Evolutionary conservation across 1,140 invertebrate species (phyloP), one percentile per base, ranked within the genome.

Genomic region (Steinernema feltiae): DNA sequence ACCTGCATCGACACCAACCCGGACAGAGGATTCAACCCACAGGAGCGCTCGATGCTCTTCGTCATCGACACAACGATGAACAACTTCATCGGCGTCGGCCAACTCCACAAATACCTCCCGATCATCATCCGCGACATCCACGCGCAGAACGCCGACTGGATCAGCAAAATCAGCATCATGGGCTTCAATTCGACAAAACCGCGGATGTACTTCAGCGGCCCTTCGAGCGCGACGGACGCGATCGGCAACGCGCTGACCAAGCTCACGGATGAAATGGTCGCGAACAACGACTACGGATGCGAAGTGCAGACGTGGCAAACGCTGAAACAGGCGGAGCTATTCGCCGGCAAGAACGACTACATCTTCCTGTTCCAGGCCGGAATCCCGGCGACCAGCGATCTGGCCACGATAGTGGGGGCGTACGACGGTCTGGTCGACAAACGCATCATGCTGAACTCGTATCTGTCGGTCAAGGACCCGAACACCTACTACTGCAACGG

Each of bases 31-130:
- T 78, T 76, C 53, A 30, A 48, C 1, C 70, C 48, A 15, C 53
- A 78, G 15, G 29, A 30, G 17, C 73, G 76, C 17, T 69, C 78
- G 24, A 80, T 80, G 76, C 30, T 76, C 7, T 81, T 81, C 48
- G 48, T 79, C n/a, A 70, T 81, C 30, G 80, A 81, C 63, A 53
- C 80, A 0, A 81, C 80, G 15, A 32, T 48, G 7, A 32, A 76
- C 21, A 75, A 69, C 27, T 48, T 48, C 31, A 35, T n/a, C 31
- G 75, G 29, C 18, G 30, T 78, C 17, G n/a, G 7, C 18, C 15
- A 78, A 1, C 69, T 81, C 7, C 32, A 69, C 29, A 32, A 0
- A 1, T 18, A 76, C 30, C 53, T 81, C 30, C 32, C 63, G 18
- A 63, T 63, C 41, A 32, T 81, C 24, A 3, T 81, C 18, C 35